Conservation (phyloP, 2,113 vertebrate genomes). For the Nipponia nippon region DNA sequence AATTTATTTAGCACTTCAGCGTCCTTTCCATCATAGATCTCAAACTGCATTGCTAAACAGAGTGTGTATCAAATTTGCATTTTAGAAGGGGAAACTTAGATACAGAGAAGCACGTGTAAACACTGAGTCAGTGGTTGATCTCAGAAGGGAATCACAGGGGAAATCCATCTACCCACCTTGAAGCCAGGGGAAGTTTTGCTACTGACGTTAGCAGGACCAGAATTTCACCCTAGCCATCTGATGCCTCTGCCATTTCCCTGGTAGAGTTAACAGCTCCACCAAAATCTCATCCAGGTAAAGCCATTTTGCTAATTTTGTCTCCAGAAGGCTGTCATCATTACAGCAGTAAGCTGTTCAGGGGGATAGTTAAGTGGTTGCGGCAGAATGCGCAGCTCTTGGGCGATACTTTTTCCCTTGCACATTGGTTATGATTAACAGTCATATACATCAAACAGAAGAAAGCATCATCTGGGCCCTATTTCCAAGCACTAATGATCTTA, state of each 20-base stretch:
- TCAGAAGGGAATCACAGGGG: not conserved
- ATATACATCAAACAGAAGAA: not conserved
- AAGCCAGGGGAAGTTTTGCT: not conserved
- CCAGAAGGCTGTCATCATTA: not conserved
- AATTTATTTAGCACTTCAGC: not conserved
- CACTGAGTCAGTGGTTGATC: not conserved
- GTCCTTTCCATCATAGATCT: not conserved
- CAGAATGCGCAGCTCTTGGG: not conserved
- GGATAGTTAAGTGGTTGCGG: not conserved
- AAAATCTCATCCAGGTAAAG: not conserved
- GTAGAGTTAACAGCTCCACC: not conserved
- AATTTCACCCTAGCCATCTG: not conserved
- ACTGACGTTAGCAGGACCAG: not conserved
- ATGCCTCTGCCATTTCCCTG: not conserved
- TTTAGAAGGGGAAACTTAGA: not conserved
- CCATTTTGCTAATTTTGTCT: not conserved
- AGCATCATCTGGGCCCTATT: not conserved
- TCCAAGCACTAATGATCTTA: not conserved
- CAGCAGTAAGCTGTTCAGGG: not conserved
- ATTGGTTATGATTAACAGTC: not conserved
- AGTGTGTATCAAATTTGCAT: not conserved
- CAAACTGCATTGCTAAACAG: not conserved
- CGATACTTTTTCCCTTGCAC: not conserved
- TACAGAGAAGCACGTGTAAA: not conserved
- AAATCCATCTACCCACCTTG: not conserved